These are phyloP conservation scores for Rhyacichthys aspro DNA, from an alignment of 2,797 vertebrate species.

Conservation along the genomic window DNA sequence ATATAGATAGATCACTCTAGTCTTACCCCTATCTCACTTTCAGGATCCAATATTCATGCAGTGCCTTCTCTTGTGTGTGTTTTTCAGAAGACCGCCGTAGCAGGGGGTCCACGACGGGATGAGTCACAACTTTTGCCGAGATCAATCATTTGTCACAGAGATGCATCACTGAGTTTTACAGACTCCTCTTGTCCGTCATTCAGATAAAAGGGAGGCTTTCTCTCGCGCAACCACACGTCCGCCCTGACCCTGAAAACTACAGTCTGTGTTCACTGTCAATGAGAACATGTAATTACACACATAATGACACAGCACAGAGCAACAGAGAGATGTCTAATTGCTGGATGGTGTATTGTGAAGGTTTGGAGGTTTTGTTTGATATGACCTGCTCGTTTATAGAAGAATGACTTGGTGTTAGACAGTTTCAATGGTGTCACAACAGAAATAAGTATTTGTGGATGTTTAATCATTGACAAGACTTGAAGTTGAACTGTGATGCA, in stretches of 20 bases:
- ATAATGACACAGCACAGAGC: conserved; percentile 45
- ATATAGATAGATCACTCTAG: conserved; percentile 13
- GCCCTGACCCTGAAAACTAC: conserved; percentile 37
- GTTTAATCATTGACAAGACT: conserved; percentile 53
- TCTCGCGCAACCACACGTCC: conserved; percentile 27
- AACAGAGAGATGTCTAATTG: conserved; percentile 66
- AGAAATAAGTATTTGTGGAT: conserved; percentile 40
- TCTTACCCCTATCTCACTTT: conserved; percentile 23
- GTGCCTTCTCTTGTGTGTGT: conserved; percentile 46
- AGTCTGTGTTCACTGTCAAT: conserved; percentile 51
- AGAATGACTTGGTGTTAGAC: conserved; percentile 43
- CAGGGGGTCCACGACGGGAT: conserved; percentile 45
- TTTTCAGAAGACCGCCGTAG: conserved; percentile 42
- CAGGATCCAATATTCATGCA: conserved; percentile 50
- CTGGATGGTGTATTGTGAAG: conserved; percentile 47
- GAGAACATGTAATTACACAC: conserved; percentile 66
- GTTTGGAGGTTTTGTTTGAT: conserved; percentile 53
- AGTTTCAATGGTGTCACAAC: conserved; percentile 53
- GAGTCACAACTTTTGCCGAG: conserved; percentile 49
- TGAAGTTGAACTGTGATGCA: conserved; percentile 39
- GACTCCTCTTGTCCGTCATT: conserved; percentile 29
- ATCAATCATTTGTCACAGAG: conserved; percentile 69
- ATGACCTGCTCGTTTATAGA: conserved; percentile 47
- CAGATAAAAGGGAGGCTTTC: not conserved
- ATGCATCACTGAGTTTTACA: conserved; percentile 36